These are phyloP conservation scores for Proteles cristata DNA, from an alignment of 2,113 vertebrate genomes.

Conservation along the genomic window DNA sequence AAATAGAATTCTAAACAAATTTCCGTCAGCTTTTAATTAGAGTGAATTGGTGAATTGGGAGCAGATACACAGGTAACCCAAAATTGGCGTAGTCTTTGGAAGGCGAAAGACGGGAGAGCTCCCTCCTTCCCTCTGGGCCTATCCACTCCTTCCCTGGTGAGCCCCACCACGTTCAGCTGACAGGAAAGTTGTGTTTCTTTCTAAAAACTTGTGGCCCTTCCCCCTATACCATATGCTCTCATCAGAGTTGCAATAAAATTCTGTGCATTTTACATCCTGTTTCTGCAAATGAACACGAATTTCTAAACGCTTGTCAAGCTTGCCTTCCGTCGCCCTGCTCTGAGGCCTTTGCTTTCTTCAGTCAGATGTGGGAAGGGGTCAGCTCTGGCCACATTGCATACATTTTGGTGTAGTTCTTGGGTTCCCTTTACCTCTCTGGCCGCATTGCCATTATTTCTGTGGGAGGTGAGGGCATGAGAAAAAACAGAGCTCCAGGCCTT, in stretches of 20 bases:
- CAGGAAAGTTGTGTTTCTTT: not conserved
- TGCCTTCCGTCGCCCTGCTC: not conserved
- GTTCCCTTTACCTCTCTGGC: not conserved
- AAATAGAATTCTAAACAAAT: not conserved
- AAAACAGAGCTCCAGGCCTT: not conserved
- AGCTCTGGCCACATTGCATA: rapidly evolving
- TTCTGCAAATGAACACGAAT: not conserved
- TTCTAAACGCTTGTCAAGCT: not conserved
- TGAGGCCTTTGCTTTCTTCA: not conserved
- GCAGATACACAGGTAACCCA: not conserved
- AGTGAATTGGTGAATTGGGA: not conserved
- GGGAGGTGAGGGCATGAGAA: not conserved
- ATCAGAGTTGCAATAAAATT: not conserved
- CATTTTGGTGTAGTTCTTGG: not conserved
- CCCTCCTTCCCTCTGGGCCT: not conserved
- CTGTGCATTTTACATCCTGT: not conserved
- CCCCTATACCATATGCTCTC: not conserved
- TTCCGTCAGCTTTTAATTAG: not conserved
- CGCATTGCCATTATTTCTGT: not conserved
- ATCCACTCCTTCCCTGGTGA: not conserved
- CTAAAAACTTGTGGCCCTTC: not conserved
- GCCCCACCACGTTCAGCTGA: not conserved
- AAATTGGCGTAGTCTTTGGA: not conserved
- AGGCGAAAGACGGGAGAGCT: not conserved
- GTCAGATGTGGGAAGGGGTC: not conserved